Percentiles rank a stretch among this genome's conserved stretches.
Evolutionary conservation across 35 echinoderm and acorn worm genomes (phyloP).

Genomic region (Diadema setosum): DNA sequence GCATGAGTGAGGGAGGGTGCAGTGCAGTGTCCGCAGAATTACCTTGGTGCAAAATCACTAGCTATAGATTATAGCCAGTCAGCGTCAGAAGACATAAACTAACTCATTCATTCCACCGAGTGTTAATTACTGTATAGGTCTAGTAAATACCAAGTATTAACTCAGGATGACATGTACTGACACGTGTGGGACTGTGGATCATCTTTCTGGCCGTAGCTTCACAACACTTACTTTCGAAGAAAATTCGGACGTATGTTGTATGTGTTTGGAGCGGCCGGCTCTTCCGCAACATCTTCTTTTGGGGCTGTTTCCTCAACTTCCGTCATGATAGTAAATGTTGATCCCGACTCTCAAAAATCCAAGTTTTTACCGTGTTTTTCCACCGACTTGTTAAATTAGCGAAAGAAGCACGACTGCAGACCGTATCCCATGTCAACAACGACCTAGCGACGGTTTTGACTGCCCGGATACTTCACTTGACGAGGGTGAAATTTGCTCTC

Average conservation of each 20-base stretch:
- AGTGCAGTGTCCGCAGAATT: no score
- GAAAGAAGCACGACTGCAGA: background rate
- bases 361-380: no score
- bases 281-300: slow-evolving; percentile 12
- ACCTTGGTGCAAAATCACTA: background rate
- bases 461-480: no score
- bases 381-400: no score
- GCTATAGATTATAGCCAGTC: background rate
- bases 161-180: background rate
- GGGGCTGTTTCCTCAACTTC: slow-evolving; percentile 21
- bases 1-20: no score
- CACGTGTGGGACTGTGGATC: no score
- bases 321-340: slow-evolving; percentile 2
- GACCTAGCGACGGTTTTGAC: slow-evolving; percentile 8
- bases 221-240: slow-evolving; percentile 34
- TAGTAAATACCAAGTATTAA: background rate
- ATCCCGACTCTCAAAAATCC: no score
- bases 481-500: no score
- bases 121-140: background rate
- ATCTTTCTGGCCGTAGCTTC: background rate
- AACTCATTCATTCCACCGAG: background rate
- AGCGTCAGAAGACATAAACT: background rate
- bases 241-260: slow-evolving; percentile 72
- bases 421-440: slow-evolving; percentile 19
- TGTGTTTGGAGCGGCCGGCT: slow-evolving; percentile 35